A percentile compares a stretch with the other conserved stretches of the same genome.
Evolutionary conservation across 2,797 vertebrate genomes (phyloP).

Genomic region (Coregonus suidteri): DNA sequence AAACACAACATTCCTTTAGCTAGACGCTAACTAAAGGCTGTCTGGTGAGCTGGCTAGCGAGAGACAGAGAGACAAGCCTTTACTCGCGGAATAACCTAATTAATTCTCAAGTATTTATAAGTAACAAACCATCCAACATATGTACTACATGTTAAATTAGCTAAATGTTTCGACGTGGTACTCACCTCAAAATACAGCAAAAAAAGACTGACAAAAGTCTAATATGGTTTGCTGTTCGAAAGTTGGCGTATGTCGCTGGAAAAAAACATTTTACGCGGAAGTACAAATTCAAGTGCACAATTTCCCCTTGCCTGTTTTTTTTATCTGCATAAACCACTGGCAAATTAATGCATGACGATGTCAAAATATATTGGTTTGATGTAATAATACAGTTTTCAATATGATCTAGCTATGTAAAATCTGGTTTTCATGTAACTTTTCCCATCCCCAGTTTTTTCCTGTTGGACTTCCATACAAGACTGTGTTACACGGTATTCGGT

Average conservation of each 20-base stretch:
- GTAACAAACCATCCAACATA: constrained; percentile 3
- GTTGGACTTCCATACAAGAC: constrained; percentile 11
- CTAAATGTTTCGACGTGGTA: constrained; percentile 17
- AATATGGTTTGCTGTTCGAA: constrained; percentile 69
- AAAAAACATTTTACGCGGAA: constrained; percentile 78
- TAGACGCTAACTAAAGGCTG: constrained; percentile 34
- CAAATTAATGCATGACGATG: constrained; percentile 10
- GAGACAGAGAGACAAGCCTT: background rate
- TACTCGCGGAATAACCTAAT: background rate
- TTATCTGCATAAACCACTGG: constrained; percentile 10
- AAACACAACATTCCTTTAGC: constrained; percentile 59
- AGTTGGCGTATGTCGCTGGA: constrained; percentile 73
- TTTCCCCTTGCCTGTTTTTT: constrained; percentile 17
- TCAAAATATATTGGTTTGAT: constrained; percentile 11
- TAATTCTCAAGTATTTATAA: background rate
- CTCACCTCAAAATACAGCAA: constrained; percentile 50
- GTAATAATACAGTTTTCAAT: background rate
- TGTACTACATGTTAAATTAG: background rate
- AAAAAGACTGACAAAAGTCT: constrained; percentile 44
- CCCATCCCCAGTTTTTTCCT: background rate
- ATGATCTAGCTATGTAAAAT: background rate
- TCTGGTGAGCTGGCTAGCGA: constrained; percentile 13
- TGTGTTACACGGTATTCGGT: constrained; percentile 73
- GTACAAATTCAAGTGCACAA: constrained; percentile 43
- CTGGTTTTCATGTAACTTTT: background rate